These are phyloP conservation scores for Podarcis muralis DNA, from an alignment of 2,113 vertebrate genomes.

Conservation along the genomic window DNA sequence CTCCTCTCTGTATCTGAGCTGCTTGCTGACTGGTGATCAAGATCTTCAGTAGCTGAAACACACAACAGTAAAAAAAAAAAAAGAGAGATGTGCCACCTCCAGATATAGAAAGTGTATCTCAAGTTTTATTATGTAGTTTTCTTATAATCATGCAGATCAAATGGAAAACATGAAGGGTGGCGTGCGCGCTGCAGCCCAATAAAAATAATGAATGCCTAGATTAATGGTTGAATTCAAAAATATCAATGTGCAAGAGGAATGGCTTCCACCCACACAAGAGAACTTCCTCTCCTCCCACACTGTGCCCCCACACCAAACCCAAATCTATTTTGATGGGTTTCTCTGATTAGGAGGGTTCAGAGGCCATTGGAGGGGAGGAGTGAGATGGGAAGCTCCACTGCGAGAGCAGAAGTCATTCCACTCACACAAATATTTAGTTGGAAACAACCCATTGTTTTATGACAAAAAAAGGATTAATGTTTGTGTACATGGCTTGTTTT, in stretches of 20 bases:
- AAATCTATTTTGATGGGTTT: too few relatives aligned
- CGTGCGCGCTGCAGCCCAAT: background rate
- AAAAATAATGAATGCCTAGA: background rate
- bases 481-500: background rate
- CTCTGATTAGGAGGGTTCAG: too few relatives aligned
- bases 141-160: background rate
- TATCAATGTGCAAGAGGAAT: too few relatives aligned
- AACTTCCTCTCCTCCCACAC: background rate
- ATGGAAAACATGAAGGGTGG: background rate
- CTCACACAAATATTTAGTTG: too few relatives aligned
- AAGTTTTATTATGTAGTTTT: background rate
- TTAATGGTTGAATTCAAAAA: background rate
- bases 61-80: slow-evolving; percentile 2
- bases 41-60: slow-evolving; percentile 53
- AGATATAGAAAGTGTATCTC: background rate
- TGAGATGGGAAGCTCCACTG: too few relatives aligned
- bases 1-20: background rate
- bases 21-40: fast-evolving
- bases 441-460: too few relatives aligned
- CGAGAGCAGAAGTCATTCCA: too few relatives aligned
- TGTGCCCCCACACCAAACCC: too few relatives aligned
- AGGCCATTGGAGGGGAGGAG: too few relatives aligned
- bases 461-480: background rate
- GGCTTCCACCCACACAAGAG: background rate
- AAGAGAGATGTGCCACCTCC: too few relatives aligned